Conservation (phyloP, 1,140 invertebrate species). For the Drosophila hydei region DNA sequence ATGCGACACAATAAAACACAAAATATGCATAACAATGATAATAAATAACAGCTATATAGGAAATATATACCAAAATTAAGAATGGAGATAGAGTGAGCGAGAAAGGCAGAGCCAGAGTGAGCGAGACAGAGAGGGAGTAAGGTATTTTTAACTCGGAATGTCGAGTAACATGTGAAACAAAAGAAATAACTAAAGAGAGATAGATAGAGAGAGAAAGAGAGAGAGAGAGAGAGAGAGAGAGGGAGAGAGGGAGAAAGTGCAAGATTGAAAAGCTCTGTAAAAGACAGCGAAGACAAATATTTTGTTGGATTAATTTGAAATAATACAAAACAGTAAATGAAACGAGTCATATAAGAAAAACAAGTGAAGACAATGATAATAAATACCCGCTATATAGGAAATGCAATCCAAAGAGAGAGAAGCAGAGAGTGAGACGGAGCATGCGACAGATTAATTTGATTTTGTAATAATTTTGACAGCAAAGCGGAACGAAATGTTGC, state of each 20-base stretch:
- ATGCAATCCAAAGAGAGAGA: neutral
- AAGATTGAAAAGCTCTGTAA: no score
- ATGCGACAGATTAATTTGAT: conserved; percentile 34
- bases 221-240: no score
- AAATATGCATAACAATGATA: neutral
- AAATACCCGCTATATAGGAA: neutral
- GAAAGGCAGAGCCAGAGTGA: neutral
- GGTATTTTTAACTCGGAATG: neutral
- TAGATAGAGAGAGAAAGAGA: no score
- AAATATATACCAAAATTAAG: neutral
- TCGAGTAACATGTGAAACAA: no score
- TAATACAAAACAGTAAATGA: no score
- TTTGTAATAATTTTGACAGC: conserved; percentile 55
- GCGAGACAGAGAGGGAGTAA: neutral
- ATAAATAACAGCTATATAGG: conserved; percentile 14
- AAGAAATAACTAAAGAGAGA: no score
- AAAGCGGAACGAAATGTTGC: conserved; percentile 34
- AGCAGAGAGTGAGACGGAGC: neutral
- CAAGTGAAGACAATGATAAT: neutral
- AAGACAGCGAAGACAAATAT: no score
- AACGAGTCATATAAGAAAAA: neutral
- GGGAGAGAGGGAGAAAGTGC: no score
- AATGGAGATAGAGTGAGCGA: neutral
- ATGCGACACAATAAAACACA: neutral
- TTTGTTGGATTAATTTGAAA: no score